A percentile compares a stretch with the other conserved stretches of the same genome.
phyloP scores from a whole-genome alignment of 23 tunicate genomes.

The Diplosoma virens region DNA sequence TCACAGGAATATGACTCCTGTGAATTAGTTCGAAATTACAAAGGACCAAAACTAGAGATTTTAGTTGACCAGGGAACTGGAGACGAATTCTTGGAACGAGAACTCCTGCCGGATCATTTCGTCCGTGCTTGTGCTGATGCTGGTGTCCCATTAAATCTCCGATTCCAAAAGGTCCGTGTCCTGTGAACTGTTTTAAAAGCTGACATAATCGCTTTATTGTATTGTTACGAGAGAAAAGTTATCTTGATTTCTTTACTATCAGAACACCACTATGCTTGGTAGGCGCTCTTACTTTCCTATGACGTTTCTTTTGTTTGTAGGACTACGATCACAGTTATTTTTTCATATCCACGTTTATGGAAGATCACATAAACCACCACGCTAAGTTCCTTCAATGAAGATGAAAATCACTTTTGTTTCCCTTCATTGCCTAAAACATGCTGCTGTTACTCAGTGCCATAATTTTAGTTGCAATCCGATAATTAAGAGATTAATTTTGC shows the following conservation, averaged over 20 bases:
- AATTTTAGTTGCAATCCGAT: no score
- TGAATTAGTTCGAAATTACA: constrained; percentile 58
- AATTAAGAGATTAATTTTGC: no score
- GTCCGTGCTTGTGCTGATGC: constrained; percentile 70
- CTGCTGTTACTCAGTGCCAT: no score
- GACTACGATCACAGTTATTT: constrained; percentile 97
- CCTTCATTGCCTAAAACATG: no score
- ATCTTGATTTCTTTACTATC: no score
- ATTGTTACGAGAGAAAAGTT: no score
- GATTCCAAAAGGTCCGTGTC: constrained; percentile 70
- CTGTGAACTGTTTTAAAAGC: background rate
- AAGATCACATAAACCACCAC: constrained; percentile 85
- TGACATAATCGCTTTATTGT: no score
- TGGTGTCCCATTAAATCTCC: constrained; percentile 34
- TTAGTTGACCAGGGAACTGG: constrained; percentile 82
- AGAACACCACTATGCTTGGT: no score
- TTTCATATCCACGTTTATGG: constrained; percentile 94
- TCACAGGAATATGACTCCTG: constrained; percentile 81
- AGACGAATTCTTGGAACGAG: constrained; percentile 78
- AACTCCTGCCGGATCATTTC: constrained; percentile 79
- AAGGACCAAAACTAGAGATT: constrained; percentile 68
- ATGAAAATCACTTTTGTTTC: no score
- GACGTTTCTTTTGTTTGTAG: constrained; percentile 27
- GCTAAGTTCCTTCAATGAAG: constrained; percentile 39
- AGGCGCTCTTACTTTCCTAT: no score